Evolutionary conservation across 2,113 vertebrate genomes (phyloP).

Genomic region (Carlito syrichta): DNA sequence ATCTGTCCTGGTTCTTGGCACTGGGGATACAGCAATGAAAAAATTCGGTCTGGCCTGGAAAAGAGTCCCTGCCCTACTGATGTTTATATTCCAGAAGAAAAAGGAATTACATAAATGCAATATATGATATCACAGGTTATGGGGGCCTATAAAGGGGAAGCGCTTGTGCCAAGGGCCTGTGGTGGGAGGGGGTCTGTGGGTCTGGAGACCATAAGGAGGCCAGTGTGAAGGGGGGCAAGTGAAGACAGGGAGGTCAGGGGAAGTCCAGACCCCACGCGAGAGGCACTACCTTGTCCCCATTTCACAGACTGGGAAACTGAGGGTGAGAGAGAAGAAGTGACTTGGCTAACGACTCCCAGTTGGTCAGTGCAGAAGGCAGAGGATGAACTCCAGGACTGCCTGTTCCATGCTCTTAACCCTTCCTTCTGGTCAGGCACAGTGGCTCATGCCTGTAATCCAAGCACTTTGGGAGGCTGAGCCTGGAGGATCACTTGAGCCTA

Average conservation of each 20-base stretch:
- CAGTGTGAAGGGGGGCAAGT: not conserved
- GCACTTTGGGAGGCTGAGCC: too few species aligned
- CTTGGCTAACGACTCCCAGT: not conserved
- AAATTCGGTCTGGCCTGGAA: not conserved
- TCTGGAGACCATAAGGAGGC: not conserved
- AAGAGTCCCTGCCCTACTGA: not conserved
- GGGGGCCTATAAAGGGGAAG: not conserved
- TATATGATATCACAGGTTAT: not conserved
- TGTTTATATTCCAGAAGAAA: not conserved
- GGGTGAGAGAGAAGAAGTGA: not conserved
- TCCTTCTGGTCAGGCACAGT: too few species aligned
- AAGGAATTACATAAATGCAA: not conserved
- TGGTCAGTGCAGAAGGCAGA: too few species aligned
- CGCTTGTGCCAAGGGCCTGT: not conserved
- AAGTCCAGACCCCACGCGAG: not conserved
- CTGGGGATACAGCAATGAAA: not conserved
- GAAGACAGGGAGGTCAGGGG: fast-evolving
- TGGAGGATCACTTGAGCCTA: too few species aligned
- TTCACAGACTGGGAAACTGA: not conserved
- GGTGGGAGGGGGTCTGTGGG: not conserved
- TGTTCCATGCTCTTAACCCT: fast-evolving
- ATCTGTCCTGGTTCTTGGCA: not conserved
- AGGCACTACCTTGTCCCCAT: too few species aligned
- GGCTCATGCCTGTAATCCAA: too few species aligned
- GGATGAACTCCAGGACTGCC: fast-evolving